These are phyloP conservation scores for Sialia sialis DNA, from an alignment of 2,113 vertebrate species.

Conservation along the genomic window DNA sequence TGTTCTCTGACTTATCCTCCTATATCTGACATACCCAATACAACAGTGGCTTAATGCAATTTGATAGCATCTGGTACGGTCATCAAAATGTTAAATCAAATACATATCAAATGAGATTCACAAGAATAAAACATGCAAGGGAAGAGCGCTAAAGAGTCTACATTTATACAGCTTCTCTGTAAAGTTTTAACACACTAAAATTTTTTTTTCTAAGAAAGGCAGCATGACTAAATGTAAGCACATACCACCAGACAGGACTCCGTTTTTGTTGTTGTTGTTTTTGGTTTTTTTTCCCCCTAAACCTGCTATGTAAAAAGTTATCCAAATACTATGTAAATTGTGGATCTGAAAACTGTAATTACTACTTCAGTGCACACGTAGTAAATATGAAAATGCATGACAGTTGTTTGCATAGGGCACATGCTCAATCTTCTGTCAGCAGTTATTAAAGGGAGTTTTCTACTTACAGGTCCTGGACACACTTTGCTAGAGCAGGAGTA, in stretches of 20 bases:
- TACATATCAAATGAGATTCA: neutral
- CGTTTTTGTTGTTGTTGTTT: too few relatives aligned
- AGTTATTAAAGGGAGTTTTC: neutral
- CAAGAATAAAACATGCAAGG: neutral
- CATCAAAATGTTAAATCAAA: neutral
- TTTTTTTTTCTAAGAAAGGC: neutral
- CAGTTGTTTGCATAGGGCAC: neutral
- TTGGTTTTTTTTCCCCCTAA: neutral
- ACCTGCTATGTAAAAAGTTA: accelerated
- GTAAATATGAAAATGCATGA: neutral
- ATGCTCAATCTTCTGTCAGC: neutral
- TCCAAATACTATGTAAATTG: neutral
- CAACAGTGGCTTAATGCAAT: neutral
- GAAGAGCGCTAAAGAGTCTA: neutral
- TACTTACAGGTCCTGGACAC: neutral
- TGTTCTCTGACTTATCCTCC: neutral
- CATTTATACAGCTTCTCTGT: neutral
- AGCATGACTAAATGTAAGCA: neutral
- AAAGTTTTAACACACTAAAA: neutral
- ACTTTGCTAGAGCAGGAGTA: neutral
- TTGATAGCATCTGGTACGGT: neutral
- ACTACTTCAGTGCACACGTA: neutral
- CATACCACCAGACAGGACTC: neutral
- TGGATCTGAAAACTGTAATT: neutral
- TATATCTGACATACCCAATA: neutral